Base-by-base conservation (phyloP, 2,888 invertebrate species). In the Agrotis puta region DNA sequence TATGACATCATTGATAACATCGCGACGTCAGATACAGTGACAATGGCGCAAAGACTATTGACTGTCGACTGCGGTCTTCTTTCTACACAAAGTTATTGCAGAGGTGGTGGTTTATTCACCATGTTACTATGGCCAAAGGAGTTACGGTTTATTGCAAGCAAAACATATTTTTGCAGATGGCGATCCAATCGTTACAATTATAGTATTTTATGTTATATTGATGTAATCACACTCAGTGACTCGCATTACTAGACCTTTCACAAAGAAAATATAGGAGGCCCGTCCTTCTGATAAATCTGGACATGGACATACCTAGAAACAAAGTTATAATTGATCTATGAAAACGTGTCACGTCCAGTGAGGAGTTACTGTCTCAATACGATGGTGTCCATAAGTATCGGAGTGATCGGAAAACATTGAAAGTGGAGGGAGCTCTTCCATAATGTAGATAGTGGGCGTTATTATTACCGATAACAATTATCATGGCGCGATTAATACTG, bases 381-480 rank as follows among this genome's bases (percentile, higher is more conserved):
- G 48, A 51, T 66, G 53, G 54, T 56, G 62, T 56, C 50, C 39
- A 59, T 59, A 43, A 24, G 33, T 27, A 54, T 39, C 56, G 51
- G n/a, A 43, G 61, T 66, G 66, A 66, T 78, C 69, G 59, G 78
- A 59, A 66, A 72, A 72, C 78, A 77, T 58, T 75, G 63, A 70
- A 82, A 68, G 87, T 56, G 68, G 56, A 77, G 68, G 64, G 67
- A 68, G 64, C 57, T 62, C 74, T 65, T 84, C 81, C 62, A 59
- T n/a, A 56, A 74, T 62, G 77, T 77, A 88, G 91, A 92, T 92
- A 91, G 87, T 81, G 81, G 80, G 77, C 58, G 65, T 64, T 87
- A 91, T 91, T 92, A 92, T 88, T 91, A 87, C 81, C 88, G 94
- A 94, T 94, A 94, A 93, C 91, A 93, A 94, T 94, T 94, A 94